Conservation (phyloP, 2,113 vertebrate genomes). For the Apaloderma vittatum region DNA sequence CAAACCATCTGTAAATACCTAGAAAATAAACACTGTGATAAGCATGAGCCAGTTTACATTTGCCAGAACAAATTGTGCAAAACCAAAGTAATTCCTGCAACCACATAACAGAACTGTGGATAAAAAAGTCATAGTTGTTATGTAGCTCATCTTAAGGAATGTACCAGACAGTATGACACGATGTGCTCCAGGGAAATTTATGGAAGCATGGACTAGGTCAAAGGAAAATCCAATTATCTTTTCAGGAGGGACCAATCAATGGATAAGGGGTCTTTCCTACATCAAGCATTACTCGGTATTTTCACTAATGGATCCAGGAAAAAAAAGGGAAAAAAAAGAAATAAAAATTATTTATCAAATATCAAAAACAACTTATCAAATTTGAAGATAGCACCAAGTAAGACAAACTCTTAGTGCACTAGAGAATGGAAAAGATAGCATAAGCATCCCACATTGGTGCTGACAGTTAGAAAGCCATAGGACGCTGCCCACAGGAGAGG, state of each 20-base stretch:
- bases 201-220: neutral
- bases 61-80: slow-evolving; percentile 67
- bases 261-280: neutral
- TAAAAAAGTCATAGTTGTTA: slow-evolving; percentile 37
- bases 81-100: slow-evolving; percentile 30
- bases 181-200: neutral
- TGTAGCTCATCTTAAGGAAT: neutral
- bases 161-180: neutral
- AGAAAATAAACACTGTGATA: slow-evolving; percentile 55
- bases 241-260: neutral
- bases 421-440: neutral
- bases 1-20: slow-evolving; percentile 65
- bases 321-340: neutral
- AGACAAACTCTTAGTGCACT: neutral
- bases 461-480: neutral
- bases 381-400: neutral
- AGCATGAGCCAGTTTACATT: slow-evolving; percentile 34
- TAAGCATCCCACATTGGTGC: neutral
- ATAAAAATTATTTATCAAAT: neutral
- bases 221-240: neutral
- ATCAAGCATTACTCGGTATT: neutral
- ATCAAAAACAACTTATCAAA: neutral
- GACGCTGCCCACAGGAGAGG: neutral
- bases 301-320: neutral
- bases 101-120: slow-evolving; percentile 35